Evolutionary conservation across 2,888 invertebrate species (phyloP).

Genomic region (Nineta flava): DNA sequence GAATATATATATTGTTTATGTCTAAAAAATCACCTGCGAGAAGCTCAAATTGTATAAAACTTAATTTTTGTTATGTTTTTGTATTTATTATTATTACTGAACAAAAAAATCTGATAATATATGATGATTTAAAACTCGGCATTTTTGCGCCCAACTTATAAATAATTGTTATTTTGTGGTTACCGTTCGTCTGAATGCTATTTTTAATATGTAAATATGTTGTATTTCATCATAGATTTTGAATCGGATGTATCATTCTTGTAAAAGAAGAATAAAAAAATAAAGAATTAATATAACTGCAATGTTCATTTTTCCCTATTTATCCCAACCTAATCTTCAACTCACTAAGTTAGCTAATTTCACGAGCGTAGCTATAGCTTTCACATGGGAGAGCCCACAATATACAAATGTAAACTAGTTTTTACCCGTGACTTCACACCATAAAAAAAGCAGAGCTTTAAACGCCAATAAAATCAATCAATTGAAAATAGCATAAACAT

Average conservation of each 20-base stretch:
- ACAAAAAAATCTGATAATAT: neutral
- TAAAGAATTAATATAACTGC: neutral
- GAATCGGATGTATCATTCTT: conserved; percentile 7
- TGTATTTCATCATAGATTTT: conserved; percentile 7
- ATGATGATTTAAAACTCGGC: neutral
- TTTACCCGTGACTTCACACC: no score
- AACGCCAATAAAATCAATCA: no score
- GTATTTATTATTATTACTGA: neutral
- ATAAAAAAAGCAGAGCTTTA: no score
- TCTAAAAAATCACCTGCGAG: conserved; percentile 2
- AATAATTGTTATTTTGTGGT: conserved; percentile 1
- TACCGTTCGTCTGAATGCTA: neutral
- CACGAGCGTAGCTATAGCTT: no score
- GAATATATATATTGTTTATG: neutral
- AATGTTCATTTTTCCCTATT: no score
- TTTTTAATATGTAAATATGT: conserved; percentile 7
- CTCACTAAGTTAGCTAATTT: no score
- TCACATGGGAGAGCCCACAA: no score
- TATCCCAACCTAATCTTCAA: no score
- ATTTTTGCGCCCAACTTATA: conserved; percentile 1
- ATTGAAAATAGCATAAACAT: no score
- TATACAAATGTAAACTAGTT: no score
- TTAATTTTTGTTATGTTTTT: conserved; percentile 1
- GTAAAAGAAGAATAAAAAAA: conserved; percentile 7
- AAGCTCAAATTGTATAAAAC: conserved; percentile 4